A percentile compares a stretch with the other conserved stretches of the same genome.
Evolutionary conservation across 2,113 vertebrate genomes (phyloP).

Genomic region (Myotis yumanensis): DNA sequence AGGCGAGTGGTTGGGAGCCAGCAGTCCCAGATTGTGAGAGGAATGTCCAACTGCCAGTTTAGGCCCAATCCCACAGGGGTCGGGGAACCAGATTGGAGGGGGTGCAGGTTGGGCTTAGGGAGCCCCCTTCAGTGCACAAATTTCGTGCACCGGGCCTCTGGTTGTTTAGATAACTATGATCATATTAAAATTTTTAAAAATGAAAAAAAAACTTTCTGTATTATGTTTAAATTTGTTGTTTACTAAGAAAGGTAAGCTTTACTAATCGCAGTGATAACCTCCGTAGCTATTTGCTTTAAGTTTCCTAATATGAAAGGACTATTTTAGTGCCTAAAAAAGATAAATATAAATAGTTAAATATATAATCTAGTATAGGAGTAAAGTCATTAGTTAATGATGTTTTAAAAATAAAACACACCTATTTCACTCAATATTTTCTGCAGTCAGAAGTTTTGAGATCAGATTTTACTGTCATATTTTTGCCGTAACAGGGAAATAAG

Average conservation of each 20-base stretch:
- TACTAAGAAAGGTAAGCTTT: conserved; percentile 9
- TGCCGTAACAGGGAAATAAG: background rate
- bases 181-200: conserved; percentile 20
- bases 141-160: no score
- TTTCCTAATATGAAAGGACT: background rate
- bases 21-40: no score
- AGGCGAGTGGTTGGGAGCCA: no score
- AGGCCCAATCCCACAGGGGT: no score
- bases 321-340: conserved; percentile 21
- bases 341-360: conserved; percentile 4
- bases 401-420: background rate
- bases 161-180: background rate
- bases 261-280: background rate
- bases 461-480: background rate
- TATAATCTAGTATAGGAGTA: background rate
- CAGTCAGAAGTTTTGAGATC: background rate
- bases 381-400: background rate
- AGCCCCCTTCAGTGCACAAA: no score
- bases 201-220: background rate
- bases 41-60: no score
- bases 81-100: no score
- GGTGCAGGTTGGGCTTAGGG: no score
- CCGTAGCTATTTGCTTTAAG: background rate
- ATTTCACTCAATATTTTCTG: background rate
- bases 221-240: conserved; percentile 26